These are phyloP conservation scores for Lycorma delicatula DNA, from an alignment of 1,140 invertebrate genomes.

Conservation along the genomic window DNA sequence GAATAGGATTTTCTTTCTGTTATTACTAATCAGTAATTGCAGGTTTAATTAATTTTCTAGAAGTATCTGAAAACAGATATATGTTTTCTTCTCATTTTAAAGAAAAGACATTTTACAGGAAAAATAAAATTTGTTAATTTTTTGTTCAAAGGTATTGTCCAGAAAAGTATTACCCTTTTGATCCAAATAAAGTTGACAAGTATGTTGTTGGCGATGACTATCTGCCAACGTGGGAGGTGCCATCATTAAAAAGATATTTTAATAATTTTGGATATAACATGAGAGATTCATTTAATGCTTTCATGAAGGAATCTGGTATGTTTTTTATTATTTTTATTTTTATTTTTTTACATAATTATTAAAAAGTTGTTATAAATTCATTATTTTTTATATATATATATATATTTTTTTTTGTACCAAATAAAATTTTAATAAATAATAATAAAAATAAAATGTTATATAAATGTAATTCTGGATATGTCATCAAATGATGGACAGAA, in stretches of 20 bases:
- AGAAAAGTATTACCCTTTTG: conserved; percentile 87
- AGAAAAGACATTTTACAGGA: background rate
- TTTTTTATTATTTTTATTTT: no score
- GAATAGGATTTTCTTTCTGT: no score
- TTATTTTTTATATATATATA: no score
- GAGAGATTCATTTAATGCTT: conserved; percentile 79
- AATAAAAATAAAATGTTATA: no score
- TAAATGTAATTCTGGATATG: no score
- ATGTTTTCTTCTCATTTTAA: background rate
- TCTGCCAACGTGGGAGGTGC: conserved; percentile 87
- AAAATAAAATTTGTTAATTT: background rate
- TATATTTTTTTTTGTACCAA: no score
- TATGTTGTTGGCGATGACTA: conserved; percentile 96
- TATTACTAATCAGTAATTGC: no score
- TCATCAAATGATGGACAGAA: no score
- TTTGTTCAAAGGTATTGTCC: conserved; percentile 70
- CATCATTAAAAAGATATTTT: conserved; percentile 71
- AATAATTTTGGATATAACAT: conserved; percentile 69
- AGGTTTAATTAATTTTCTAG: no score
- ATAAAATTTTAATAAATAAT: no score
- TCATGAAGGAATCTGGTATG: conserved; percentile 50
- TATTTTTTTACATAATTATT: no score
- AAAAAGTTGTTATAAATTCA: no score
- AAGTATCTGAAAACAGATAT: background rate
- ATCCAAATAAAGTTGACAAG: conserved; percentile 68